phyloP scores from a whole-genome alignment of 2,888 invertebrate species.

The Agrypnus murinus region DNA sequence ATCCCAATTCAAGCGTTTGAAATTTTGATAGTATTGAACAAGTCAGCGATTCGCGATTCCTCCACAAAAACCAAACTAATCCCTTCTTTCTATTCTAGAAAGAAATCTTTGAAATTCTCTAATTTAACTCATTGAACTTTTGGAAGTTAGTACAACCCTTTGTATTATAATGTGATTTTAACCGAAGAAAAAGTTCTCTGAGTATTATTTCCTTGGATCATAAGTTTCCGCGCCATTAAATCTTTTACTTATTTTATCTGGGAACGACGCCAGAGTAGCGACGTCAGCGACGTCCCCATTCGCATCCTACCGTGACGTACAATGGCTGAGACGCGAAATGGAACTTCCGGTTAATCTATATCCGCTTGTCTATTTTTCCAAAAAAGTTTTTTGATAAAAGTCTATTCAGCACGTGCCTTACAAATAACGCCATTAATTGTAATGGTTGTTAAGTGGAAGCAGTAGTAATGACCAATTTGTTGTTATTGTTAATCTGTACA shows the following conservation, averaged over 20 bases:
- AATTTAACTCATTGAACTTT: constrained; percentile 5
- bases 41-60: too few species aligned
- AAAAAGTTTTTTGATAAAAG: constrained; percentile 32
- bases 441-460: constrained; percentile 17
- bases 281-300: constrained; percentile 61
- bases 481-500: not conserved
- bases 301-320: constrained; percentile 61
- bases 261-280: constrained; percentile 61
- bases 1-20: too few species aligned
- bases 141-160: constrained; percentile 8
- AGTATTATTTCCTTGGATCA: constrained; percentile 56
- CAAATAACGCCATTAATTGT: constrained; percentile 35
- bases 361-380: constrained; percentile 48
- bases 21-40: too few species aligned
- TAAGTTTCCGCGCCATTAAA: constrained; percentile 63
- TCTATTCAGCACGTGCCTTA: constrained; percentile 43
- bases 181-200: constrained; percentile 43
- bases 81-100: too few species aligned
- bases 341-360: constrained; percentile 59
- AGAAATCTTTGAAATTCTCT: not conserved
- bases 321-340: constrained; percentile 60
- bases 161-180: constrained; percentile 39
- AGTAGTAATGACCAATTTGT: constrained; percentile 23
- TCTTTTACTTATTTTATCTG: constrained; percentile 63
- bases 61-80: too few species aligned